Evolutionary conservation across 2,113 vertebrate species (phyloP).

Genomic region (Sisor rabdophorus): DNA sequence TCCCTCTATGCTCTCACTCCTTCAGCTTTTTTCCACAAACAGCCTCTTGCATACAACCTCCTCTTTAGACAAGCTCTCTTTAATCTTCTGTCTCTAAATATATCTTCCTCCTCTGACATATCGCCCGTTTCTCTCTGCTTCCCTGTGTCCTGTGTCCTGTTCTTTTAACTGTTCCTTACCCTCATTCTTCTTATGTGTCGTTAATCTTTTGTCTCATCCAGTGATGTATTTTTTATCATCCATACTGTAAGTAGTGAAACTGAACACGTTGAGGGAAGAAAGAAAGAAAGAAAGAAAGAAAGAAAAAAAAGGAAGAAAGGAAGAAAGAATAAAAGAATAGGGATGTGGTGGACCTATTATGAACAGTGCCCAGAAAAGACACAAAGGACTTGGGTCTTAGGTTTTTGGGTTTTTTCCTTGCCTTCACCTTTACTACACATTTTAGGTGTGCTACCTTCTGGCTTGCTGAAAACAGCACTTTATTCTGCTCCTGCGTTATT

Average conservation of each 20-base stretch:
- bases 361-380: no score
- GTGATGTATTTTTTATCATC: not conserved
- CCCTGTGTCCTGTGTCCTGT: slow-evolving; percentile 9
- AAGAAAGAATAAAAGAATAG: no score
- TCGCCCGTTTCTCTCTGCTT: slow-evolving; percentile 26
- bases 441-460: not conserved
- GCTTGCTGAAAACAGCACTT: not conserved
- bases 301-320: no score
- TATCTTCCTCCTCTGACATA: slow-evolving; percentile 25
- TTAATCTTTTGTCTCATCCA: not conserved
- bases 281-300: not conserved
- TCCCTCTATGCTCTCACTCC: slow-evolving; percentile 31
- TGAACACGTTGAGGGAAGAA: not conserved
- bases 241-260: not conserved
- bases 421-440: not conserved
- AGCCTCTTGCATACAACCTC: slow-evolving; percentile 7
- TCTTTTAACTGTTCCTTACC: not conserved
- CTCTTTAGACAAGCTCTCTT: slow-evolving; percentile 36
- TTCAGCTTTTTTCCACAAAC: slow-evolving; percentile 27
- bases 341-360: no score
- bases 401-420: not conserved
- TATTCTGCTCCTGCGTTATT: slow-evolving; percentile 21
- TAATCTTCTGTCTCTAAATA: slow-evolving; percentile 40
- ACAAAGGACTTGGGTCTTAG: not conserved
- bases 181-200: not conserved